phyloP scores from a whole-genome alignment of 1,140 invertebrate genomes.

The Apis laboriosa region DNA sequence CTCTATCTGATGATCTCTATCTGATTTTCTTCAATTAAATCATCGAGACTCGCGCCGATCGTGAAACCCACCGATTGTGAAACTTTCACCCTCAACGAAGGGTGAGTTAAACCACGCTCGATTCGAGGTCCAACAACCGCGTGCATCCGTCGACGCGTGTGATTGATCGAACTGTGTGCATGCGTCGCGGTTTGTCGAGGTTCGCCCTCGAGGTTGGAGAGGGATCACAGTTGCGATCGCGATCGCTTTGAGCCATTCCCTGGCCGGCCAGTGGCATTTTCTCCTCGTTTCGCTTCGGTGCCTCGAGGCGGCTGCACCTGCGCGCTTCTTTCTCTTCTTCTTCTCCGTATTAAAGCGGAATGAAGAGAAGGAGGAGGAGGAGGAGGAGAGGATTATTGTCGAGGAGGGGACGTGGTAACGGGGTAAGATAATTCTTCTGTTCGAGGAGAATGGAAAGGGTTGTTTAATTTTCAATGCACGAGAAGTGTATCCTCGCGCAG shows the following conservation, averaged over 20 bases:
- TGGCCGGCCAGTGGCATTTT: slow-evolving; percentile 3
- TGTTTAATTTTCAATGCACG: too few relatives aligned
- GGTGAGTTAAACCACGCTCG: slow-evolving; percentile 17
- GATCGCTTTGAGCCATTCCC: slow-evolving; percentile 48
- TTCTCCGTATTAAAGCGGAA: neutral
- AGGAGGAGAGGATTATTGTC: too few relatives aligned
- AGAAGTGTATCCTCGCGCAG: too few relatives aligned
- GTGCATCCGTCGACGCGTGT: slow-evolving; percentile 36
- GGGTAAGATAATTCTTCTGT: too few relatives aligned
- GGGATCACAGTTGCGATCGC: slow-evolving; percentile 34
- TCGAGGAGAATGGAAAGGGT: too few relatives aligned
- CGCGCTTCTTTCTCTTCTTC: neutral
- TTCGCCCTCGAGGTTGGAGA: slow-evolving; percentile 26
- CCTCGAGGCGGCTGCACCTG: slow-evolving; percentile 39
- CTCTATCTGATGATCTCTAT: too few relatives aligned
- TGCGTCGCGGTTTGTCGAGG: slow-evolving; percentile 55
- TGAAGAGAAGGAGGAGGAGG: neutral
- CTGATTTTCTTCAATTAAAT: neutral
- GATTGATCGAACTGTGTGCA: slow-evolving; percentile 57
- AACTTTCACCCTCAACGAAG: slow-evolving; percentile 13
- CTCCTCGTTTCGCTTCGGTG: slow-evolving; percentile 41
- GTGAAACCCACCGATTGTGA: neutral
- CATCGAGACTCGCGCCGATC: neutral
- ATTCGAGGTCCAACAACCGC: slow-evolving; percentile 13
- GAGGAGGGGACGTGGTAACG: too few relatives aligned